Evolutionary conservation across 1,140 invertebrate genomes (phyloP).

Genomic region (Apis cerana): DNA sequence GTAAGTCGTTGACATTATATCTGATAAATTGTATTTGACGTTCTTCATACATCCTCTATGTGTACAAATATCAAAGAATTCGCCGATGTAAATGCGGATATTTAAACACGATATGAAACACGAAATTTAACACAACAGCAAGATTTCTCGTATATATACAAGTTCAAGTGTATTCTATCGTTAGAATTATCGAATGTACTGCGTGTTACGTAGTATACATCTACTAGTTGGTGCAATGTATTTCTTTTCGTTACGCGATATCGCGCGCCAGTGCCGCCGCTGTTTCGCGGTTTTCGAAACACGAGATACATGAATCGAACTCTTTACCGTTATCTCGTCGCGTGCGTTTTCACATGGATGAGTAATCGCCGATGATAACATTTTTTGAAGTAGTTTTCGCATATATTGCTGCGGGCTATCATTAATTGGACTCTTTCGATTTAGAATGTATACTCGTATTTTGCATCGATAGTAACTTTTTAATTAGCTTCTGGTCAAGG

Average conservation of each 20-base stretch:
- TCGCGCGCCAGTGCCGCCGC: neutral
- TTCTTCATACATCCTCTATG: too few species aligned
- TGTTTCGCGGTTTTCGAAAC: constrained; percentile 40
- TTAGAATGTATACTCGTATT: neutral
- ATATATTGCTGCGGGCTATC: too few species aligned
- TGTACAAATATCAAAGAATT: neutral
- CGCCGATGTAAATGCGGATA: neutral
- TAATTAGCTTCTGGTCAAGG: constrained; percentile 14
- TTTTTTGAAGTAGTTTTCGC: too few species aligned
- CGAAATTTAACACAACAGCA: neutral
- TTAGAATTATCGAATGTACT: neutral
- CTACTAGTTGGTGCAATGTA: neutral
- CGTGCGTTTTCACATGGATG: constrained; percentile 11
- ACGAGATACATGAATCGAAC: constrained; percentile 21
- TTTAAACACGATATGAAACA: neutral
- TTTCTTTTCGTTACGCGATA: constrained; percentile 18
- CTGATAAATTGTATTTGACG: neutral
- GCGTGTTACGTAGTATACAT: neutral
- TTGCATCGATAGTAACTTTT: neutral
- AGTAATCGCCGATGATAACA: neutral
- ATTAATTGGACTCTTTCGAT: neutral
- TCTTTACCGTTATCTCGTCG: constrained; percentile 36
- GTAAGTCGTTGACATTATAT: constrained; percentile 10
- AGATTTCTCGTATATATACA: neutral
- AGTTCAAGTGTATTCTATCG: neutral